phyloP scores from a whole-genome alignment of 2,797 vertebrate genomes.

The Thripadectes ignobilis region DNA sequence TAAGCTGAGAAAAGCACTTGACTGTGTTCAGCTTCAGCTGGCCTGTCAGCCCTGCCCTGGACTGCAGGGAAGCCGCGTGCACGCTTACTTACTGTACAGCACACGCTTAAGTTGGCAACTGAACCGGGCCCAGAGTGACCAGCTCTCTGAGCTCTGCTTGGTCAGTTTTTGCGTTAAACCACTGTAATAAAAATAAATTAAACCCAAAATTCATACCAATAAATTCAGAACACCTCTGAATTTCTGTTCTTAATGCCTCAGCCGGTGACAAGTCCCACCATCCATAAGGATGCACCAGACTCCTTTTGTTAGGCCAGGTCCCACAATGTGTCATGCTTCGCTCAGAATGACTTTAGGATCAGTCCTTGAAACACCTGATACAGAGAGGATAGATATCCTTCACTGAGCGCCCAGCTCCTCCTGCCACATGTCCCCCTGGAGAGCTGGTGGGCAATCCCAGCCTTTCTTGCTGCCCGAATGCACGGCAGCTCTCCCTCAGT shows the following conservation, averaged over 20 bases:
- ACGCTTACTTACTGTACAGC: neutral
- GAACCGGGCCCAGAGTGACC: constrained; percentile 29
- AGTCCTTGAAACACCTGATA: neutral
- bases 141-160: constrained; percentile 10
- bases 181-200: constrained; percentile 5
- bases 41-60: neutral
- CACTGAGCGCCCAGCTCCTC: neutral
- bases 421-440: neutral
- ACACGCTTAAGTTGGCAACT: neutral
- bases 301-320: neutral
- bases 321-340: neutral
- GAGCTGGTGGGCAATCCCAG: neutral
- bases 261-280: neutral
- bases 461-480: neutral
- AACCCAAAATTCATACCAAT: neutral
- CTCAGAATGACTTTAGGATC: neutral
- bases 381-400: neutral
- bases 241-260: neutral
- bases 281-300: neutral
- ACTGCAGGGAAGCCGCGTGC: neutral
- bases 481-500: neutral
- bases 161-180: constrained; percentile 9
- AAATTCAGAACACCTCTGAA: neutral
- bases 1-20: constrained; percentile 24
- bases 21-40: neutral